Evolutionary conservation across 2,888 invertebrate species (phyloP).

Genomic region (Gymnosoma rotundatum): DNA sequence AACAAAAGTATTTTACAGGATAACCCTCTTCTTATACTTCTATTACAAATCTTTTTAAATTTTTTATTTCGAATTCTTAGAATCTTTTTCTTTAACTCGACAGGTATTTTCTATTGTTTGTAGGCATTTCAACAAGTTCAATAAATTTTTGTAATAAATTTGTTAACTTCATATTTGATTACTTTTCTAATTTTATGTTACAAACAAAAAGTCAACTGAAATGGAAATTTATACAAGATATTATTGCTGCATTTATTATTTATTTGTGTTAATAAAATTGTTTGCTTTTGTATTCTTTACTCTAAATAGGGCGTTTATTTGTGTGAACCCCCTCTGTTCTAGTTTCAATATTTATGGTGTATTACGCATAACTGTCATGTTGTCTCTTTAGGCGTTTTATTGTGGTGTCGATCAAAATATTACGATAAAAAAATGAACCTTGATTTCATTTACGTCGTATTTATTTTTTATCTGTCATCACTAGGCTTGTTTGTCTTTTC

Average conservation of each 20-base stretch:
- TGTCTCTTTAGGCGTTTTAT: constrained; percentile 63
- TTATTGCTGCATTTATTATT: background rate
- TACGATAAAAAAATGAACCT: constrained; percentile 1
- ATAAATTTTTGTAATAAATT: constrained; percentile 63
- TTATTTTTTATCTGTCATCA: constrained; percentile 36
- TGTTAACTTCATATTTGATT: constrained; percentile 52
- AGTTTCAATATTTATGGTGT: constrained; percentile 53
- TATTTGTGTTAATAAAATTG: constrained; percentile 27
- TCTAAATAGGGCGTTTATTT: constrained; percentile 56
- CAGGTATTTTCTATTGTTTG: constrained; percentile 57
- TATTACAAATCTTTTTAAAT: constrained; percentile 17
- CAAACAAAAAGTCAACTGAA: constrained; percentile 66
- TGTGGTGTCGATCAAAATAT: constrained; percentile 51
- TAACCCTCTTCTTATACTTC: constrained; percentile 12
- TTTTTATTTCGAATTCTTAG: constrained; percentile 47
- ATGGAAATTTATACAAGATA: constrained; percentile 48
- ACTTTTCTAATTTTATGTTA: constrained; percentile 35
- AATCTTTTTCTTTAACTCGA: constrained; percentile 59
- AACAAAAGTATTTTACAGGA: background rate
- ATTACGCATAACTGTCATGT: constrained; percentile 49
- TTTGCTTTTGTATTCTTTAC: constrained; percentile 20
- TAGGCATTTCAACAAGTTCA: constrained; percentile 56
- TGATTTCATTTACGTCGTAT: constrained; percentile 37
- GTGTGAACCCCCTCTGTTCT: constrained; percentile 53
- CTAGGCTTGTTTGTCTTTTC: constrained; percentile 37